Evolutionary conservation across 2,888 invertebrate species (phyloP).

Genomic region (Calliphora vomitoria): DNA sequence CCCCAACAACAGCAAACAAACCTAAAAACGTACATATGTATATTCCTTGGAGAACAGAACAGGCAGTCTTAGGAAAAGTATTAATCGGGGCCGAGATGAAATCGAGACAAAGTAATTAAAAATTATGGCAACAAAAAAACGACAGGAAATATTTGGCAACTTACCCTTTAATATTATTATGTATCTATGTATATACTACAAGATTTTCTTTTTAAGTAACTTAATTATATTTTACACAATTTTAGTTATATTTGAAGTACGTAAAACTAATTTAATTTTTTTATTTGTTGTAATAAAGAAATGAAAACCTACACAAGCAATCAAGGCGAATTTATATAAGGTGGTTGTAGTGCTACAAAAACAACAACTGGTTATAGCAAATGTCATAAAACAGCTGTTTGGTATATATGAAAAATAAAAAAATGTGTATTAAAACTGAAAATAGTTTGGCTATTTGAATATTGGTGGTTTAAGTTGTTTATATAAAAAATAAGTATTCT

Average conservation of each 20-base stretch:
- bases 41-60: background rate
- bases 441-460: no score
- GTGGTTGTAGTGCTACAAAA: background rate
- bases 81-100: slow-evolving; percentile 12
- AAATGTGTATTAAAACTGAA: no score
- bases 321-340: no score
- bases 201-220: background rate
- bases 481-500: no score
- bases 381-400: no score
- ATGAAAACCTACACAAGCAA: slow-evolving; percentile 32
- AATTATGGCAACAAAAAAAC: background rate
- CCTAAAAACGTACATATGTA: background rate
- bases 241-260: background rate
- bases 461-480: no score
- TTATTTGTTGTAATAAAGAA: slow-evolving; percentile 16
- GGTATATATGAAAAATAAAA: no score
- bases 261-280: slow-evolving; percentile 17
- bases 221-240: slow-evolving; percentile 6
- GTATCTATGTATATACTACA: background rate
- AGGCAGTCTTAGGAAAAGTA: background rate
- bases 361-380: background rate
- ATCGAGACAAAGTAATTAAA: slow-evolving; percentile 18
- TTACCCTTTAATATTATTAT: slow-evolving; percentile 23
- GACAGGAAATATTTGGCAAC: background rate
- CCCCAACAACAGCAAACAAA: slow-evolving; percentile 31